A percentile compares a stretch with the other conserved stretches of the same genome.
Conservation (phyloP, 2,888 invertebrate genomes). For the Lochmaea crataegi region DNA sequence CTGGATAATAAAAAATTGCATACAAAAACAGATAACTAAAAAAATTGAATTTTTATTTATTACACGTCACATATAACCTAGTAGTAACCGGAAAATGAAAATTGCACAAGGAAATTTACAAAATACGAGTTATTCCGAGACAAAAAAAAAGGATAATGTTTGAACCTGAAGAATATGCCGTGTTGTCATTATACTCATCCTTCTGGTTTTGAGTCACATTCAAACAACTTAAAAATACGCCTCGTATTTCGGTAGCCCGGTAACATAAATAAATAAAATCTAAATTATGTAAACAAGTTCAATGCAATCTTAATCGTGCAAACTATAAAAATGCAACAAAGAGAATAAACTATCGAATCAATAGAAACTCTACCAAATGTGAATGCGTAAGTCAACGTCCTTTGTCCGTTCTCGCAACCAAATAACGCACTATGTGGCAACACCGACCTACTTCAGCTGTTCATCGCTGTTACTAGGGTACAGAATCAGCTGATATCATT, state of each 20-base stretch:
- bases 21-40: too few relatives aligned
- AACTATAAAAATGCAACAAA: slow-evolving; percentile 7
- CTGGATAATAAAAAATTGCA: too few relatives aligned
- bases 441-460: slow-evolving; percentile 42
- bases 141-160: background rate
- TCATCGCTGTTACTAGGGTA: slow-evolving; percentile 47
- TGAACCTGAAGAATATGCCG: background rate
- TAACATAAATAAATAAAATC: background rate
- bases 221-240: too few relatives aligned
- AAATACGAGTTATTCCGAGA: background rate
- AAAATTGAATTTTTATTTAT: too few relatives aligned
- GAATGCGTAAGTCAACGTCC: slow-evolving; percentile 32
- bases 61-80: too few relatives aligned
- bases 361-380: slow-evolving; percentile 32
- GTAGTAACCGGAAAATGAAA: too few relatives aligned
- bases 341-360: slow-evolving; percentile 14
- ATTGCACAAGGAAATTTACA: too few relatives aligned
- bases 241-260: background rate
- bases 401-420: slow-evolving; percentile 35
- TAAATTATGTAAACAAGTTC: background rate
- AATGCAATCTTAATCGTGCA: background rate
- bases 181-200: background rate
- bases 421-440: slow-evolving; percentile 27
- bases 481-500: slow-evolving; percentile 52
- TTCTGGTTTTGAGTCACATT: background rate